Evolutionary conservation across 1,140 invertebrate genomes (phyloP).

Genomic region (Alviniconcha marisindica): DNA sequence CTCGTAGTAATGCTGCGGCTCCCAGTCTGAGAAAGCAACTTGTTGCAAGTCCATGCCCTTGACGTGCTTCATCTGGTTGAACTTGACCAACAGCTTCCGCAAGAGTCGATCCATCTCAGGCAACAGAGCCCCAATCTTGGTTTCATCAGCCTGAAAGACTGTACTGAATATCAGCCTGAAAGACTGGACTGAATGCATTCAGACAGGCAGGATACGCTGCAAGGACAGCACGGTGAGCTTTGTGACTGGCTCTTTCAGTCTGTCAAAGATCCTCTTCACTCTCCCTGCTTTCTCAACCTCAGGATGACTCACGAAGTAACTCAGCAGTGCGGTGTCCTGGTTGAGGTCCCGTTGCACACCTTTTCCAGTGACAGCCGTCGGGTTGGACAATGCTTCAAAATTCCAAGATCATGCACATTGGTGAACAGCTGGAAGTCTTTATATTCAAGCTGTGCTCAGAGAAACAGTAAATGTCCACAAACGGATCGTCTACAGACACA

Average conservation of each 20-base stretch:
- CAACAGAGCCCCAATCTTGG: not conserved
- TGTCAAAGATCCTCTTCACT: conserved; percentile 32
- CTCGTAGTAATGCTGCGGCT: too few relatives aligned
- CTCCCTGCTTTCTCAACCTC: conserved; percentile 47
- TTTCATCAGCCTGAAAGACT: conserved; percentile 38
- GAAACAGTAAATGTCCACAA: conserved; percentile 42
- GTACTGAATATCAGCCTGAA: too few relatives aligned
- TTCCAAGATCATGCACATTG: conserved; percentile 44
- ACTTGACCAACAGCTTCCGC: not conserved
- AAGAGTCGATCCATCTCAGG: not conserved
- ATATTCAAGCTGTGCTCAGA: conserved; percentile 45
- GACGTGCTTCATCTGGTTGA: too few relatives aligned
- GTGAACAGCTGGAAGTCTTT: conserved; percentile 50
- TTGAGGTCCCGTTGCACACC: conserved; percentile 36
- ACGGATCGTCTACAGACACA: conserved; percentile 44
- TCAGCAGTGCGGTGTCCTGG: conserved; percentile 36
- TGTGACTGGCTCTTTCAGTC: conserved; percentile 17
- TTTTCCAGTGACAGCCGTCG: conserved; percentile 46
- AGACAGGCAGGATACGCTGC: conserved; percentile 32
- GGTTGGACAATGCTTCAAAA: conserved; percentile 50
- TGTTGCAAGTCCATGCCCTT: too few relatives aligned
- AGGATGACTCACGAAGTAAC: conserved; percentile 46
- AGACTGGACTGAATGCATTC: conserved; percentile 44
- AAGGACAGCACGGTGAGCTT: conserved; percentile 36
- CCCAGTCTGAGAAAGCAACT: too few relatives aligned